Evolutionary conservation across 2,797 vertebrate species (phyloP).

Genomic region (Sebastes matsubarae): DNA sequence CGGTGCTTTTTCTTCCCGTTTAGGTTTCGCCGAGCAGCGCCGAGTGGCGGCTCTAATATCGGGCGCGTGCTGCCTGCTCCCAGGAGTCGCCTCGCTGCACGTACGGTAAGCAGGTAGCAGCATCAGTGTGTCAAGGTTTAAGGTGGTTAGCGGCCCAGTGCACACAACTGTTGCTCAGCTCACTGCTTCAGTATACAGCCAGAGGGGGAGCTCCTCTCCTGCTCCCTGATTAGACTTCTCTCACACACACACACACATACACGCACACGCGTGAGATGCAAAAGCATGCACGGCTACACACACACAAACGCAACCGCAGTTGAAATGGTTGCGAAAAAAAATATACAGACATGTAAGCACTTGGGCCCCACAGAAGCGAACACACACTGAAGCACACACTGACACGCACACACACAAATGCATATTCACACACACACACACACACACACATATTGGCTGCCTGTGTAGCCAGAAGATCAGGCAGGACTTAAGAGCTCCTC

Average conservation of each 20-base stretch:
- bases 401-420: background rate
- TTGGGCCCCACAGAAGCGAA: conserved; percentile 9
- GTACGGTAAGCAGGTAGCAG: conserved; percentile 46
- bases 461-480: conserved; percentile 76
- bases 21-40: conserved; percentile 10
- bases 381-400: conserved; percentile 34
- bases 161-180: conserved; percentile 71
- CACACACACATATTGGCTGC: conserved; percentile 40
- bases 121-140: conserved; percentile 49
- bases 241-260: background rate
- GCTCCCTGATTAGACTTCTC: conserved; percentile 50
- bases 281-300: conserved; percentile 1
- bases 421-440: background rate
- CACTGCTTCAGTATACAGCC: conserved; percentile 58
- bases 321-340: conserved; percentile 34
- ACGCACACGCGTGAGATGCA: background rate
- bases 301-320: conserved; percentile 23
- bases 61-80: conserved; percentile 27
- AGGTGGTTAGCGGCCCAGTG: conserved; percentile 43
- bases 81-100: conserved; percentile 4
- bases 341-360: conserved; percentile 49
- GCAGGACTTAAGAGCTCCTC: conserved; percentile 78
- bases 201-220: conserved; percentile 69
- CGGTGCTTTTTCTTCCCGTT: background rate
- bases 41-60: conserved; percentile 2